Evolutionary conservation across 1,140 invertebrate species (phyloP), one percentile per base, ranked within the genome.

Genomic region (Bombus picipes): DNA sequence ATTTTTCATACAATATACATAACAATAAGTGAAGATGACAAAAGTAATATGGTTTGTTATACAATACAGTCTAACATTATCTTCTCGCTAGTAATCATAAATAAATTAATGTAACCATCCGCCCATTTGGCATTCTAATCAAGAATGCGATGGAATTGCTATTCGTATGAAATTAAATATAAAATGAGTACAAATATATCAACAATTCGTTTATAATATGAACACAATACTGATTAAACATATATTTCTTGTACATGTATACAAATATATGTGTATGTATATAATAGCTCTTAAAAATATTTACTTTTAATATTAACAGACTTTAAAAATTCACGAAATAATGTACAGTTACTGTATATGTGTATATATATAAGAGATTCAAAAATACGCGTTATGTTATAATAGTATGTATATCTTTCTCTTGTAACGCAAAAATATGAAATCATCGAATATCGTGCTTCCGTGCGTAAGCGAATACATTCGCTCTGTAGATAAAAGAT

Each of bases 171-270:
- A 85, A 85, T 72, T 62, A 85, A 66, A 85, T 85, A 85, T 32
- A 80, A 85, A 85, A 65, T 53, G 57, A 79, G 41, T 85, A 79
- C n/a, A 85, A 71, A 39, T 72, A 59, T 80, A 41, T 62, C 53
- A 62, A 28, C 28, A n/a, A 28, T 75, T 80, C 15, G 28, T 59
- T 59, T 80, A 41, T 62, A 75, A 3, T 6, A 43, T 82, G 62
- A 81, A 86, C 84, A 82, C 71, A 86, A 82, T 86, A 81, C 79
- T 86, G 72, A 81, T 86, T 62, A 68, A 82, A 82, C 34, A 43
- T 81, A 80, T 85, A 53, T 66, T 81, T 41, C 66, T 65, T 85
- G 28, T 72, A 85, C 6, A 65, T 72, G 32, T 77, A 85, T 73
- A 80, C 66, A 72, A 72, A 71, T 71, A 79, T 78, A 71, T 66